Base-by-base conservation (phyloP, 92 coral and sea anemone species). In the Zoanthus gigantus region DNA sequence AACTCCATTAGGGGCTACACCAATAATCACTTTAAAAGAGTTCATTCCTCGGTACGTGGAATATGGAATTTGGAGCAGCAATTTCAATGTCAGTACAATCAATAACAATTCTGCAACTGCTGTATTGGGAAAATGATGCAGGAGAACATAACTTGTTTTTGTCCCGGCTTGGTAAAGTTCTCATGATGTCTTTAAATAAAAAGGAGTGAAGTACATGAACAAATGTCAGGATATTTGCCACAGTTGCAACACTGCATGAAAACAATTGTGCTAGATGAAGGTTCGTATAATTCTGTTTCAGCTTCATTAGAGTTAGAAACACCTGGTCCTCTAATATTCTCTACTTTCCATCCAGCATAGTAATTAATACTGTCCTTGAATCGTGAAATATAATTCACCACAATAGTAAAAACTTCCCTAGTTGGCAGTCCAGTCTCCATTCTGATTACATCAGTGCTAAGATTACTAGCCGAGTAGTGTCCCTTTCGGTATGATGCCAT, bases 1-100 rank as follows among this genome's bases (percentile, higher is more conserved):
- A 28, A 87, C 87, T 28, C 92, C 95, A 90, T 90, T 90, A 44
- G 95, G 92, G 48, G 95, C 93, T 13, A 93, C 93, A 10, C 93
- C 95, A 68, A 88, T 82, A 23, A 88, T 67, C 58, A 83, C 91
- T 86, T 93, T 91, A 47, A 90, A 87, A 28, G 96, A 83, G 52
- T 88, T 92, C 82, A 84, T 66, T 28, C 89, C 90, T 32, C 89
- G 46, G 91, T 88, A 91, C n/a, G 76, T 90, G 37, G 92, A 88
- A 52, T 84, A 89, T 17, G 89, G 82, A 87, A 44, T 83, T 30
- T 5, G 93, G 90, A 63, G 72, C 76, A 56, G 91, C 93, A 29
- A 91, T 84, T 57, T 87, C 91, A 76, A 91, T 87, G 71, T 91
- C 88, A 47, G 92, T 92, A 42, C 90, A 92, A 32, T 89, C 94